Evolutionary conservation across 2,797 vertebrate genomes (phyloP).

Genomic region (Chaunax sp.): DNA sequence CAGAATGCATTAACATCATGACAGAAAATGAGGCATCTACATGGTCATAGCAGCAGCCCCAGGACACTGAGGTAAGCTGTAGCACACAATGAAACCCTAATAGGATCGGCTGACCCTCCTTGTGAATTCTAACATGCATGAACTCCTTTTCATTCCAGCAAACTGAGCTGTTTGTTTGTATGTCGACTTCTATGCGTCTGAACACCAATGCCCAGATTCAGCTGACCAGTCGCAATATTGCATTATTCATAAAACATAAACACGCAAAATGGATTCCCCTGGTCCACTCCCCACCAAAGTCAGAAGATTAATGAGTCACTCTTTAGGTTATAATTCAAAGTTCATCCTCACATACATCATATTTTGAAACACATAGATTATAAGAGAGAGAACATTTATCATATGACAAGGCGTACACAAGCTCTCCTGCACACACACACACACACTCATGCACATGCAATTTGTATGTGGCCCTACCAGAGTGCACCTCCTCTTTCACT

Average conservation of each 20-base stretch:
- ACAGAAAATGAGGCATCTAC: slow-evolving; percentile 1
- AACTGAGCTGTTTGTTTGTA: slow-evolving; percentile 80
- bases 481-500: slow-evolving; percentile 71
- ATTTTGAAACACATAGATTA: slow-evolving; percentile 92
- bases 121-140: slow-evolving; percentile 46
- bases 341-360: slow-evolving; percentile 92
- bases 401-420: slow-evolving; percentile 83
- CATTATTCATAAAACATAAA: slow-evolving; percentile 88
- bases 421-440: slow-evolving; percentile 64
- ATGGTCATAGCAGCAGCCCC: slow-evolving; percentile 24
- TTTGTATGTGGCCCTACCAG: slow-evolving; percentile 42
- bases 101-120: slow-evolving; percentile 70
- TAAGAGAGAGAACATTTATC: slow-evolving; percentile 89
- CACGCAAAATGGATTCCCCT: slow-evolving; percentile 80
- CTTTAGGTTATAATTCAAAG: slow-evolving; percentile 91
- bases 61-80: slow-evolving; percentile 43
- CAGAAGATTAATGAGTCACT: slow-evolving; percentile 89
- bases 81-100: slow-evolving; percentile 35
- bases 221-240: slow-evolving; percentile 81
- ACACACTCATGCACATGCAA: slow-evolving; percentile 44
- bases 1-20: not conserved
- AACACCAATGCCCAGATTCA: slow-evolving; percentile 75
- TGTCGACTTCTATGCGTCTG: slow-evolving; percentile 70
- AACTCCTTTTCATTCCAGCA: slow-evolving; percentile 58
- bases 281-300: slow-evolving; percentile 83